phyloP scores from a whole-genome alignment of 2,797 vertebrate genomes.

The Zalophus californianus region DNA sequence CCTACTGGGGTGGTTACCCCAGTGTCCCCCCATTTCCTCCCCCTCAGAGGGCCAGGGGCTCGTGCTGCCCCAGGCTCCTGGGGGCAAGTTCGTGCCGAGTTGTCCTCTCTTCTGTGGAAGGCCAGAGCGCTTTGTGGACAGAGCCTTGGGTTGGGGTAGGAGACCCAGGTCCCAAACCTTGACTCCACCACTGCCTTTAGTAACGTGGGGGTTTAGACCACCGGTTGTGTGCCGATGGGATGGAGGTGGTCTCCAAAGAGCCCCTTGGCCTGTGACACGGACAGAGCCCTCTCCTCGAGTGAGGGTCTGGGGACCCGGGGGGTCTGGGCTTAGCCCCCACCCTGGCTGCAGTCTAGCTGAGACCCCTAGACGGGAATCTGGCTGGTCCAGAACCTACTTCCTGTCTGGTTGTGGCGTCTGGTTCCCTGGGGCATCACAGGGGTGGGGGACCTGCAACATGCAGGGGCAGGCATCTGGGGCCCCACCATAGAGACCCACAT shows the following conservation, averaged over 20 bases:
- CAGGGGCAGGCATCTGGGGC: not conserved
- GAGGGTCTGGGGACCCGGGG: not conserved
- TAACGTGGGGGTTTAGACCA: not conserved
- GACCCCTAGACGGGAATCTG: not conserved
- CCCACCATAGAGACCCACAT: constrained; percentile 29
- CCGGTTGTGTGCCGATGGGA: not conserved
- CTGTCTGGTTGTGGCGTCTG: not conserved
- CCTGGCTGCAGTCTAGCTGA: not conserved
- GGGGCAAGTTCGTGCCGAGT: not conserved
- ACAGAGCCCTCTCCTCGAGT: not conserved
- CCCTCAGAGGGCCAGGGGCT: not conserved
- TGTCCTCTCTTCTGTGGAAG: not conserved
- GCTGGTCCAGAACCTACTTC: not conserved
- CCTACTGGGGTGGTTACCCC: not conserved
- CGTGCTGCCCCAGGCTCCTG: not conserved
- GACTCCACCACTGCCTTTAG: not conserved
- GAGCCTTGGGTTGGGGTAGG: not conserved
- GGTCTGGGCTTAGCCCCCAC: not conserved
- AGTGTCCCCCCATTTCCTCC: not conserved
- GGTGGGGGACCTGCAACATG: not conserved
- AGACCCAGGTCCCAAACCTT: not conserved
- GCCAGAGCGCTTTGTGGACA: not conserved
- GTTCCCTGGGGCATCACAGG: not conserved
- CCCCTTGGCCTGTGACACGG: not conserved
- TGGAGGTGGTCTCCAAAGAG: not conserved